A percentile compares a stretch with the other conserved stretches of the same genome.
phyloP scores from a whole-genome alignment of 2,888 invertebrate genomes.

The Archips crataeganus region DNA sequence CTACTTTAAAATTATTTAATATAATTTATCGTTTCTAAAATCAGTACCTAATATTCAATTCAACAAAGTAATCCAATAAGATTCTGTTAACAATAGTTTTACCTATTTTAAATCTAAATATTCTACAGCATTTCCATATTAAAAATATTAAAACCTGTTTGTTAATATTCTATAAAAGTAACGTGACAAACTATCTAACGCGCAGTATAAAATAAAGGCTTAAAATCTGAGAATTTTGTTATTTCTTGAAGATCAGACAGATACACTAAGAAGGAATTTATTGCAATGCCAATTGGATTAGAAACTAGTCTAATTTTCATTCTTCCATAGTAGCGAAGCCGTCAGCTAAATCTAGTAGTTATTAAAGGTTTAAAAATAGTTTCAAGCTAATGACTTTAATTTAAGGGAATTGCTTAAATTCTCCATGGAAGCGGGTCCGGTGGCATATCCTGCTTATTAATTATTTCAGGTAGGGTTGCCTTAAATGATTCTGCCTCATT shows the following conservation, averaged over 20 bases:
- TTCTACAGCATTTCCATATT: not conserved
- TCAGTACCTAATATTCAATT: not conserved
- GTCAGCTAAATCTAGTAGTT: not conserved
- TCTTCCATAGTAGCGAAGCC: not conserved
- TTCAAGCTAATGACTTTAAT: slow-evolving; percentile 9
- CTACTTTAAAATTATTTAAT: too few species aligned
- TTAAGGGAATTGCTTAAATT: slow-evolving; percentile 1
- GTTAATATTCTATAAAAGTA: too few species aligned
- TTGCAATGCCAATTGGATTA: too few species aligned
- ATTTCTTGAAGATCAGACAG: too few species aligned
- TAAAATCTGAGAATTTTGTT: too few species aligned
- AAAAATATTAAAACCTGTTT: too few species aligned
- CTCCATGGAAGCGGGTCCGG: not conserved
- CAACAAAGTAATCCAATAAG: not conserved
- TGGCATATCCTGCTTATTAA: slow-evolving; percentile 21
- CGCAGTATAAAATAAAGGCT: too few species aligned
- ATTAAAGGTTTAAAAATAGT: not conserved
- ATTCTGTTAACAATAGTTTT: not conserved
- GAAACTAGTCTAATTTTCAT: not conserved
- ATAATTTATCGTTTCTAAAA: too few species aligned
- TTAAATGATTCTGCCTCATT: slow-evolving; percentile 17
- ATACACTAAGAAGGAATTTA: too few species aligned
- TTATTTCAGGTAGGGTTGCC: slow-evolving; percentile 29
- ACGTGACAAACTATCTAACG: too few species aligned
- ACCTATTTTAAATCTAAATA: not conserved